These are phyloP conservation scores for Pheucticus melanocephalus DNA, from an alignment of 2,113 vertebrate genomes.

Conservation along the genomic window DNA sequence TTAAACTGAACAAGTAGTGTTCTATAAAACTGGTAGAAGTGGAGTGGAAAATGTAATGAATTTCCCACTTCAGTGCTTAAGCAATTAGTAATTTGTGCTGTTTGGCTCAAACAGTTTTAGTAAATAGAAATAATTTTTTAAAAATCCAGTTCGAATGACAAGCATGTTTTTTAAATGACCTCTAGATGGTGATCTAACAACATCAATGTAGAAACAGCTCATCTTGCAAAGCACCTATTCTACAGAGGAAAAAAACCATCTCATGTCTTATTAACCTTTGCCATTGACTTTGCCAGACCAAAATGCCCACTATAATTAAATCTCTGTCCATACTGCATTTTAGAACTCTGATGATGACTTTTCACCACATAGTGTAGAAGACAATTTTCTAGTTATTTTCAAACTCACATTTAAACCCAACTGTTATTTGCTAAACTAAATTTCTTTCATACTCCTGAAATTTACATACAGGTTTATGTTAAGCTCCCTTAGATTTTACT, in stretches of 20 bases:
- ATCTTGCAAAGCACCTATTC: not conserved
- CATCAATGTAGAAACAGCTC: not conserved
- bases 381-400: not conserved
- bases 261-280: not conserved
- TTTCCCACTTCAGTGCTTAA: not conserved
- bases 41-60: not conserved
- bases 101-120: not conserved
- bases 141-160: not conserved
- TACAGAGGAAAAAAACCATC: not conserved
- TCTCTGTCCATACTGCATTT: not conserved
- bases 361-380: not conserved
- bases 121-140: not conserved
- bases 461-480: not conserved
- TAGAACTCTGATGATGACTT: not conserved
- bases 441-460: not conserved
- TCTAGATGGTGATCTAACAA: conserved; percentile 54
- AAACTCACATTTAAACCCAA: not conserved
- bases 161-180: not conserved
- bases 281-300: not conserved
- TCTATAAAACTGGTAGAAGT: not conserved
- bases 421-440: not conserved
- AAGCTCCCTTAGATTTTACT: not conserved
- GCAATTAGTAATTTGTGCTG: not conserved
- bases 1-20: not conserved
- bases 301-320: not conserved